These are phyloP conservation scores for Leptarthrus brevirostris DNA, from an alignment of 2,888 invertebrate species.

Conservation along the genomic window DNA sequence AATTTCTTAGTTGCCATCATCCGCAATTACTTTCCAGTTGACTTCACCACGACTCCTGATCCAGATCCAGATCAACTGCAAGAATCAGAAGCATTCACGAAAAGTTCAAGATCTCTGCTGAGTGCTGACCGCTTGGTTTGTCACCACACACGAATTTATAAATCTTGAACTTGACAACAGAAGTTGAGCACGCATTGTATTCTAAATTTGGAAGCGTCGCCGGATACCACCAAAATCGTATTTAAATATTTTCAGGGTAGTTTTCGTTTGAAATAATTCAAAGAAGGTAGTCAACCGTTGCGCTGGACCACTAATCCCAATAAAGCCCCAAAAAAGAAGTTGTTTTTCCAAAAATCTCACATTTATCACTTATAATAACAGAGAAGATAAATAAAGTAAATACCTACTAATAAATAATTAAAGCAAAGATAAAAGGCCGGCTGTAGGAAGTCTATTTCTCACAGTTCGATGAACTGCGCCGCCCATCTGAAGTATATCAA, in stretches of 20 bases:
- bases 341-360: constrained; percentile 29
- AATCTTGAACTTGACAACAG: constrained; percentile 40
- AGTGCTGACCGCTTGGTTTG: background rate
- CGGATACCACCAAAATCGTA: constrained; percentile 17
- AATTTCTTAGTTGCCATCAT: constrained; percentile 25
- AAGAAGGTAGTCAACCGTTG: too few relatives aligned
- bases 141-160: background rate
- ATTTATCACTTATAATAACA: constrained; percentile 33
- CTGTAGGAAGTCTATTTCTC: constrained; percentile 11
- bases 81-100: background rate
- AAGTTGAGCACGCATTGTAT: background rate
- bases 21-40: constrained; percentile 37
- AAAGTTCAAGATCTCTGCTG: background rate
- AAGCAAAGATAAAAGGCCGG: background rate
- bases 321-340: too few relatives aligned
- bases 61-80: background rate
- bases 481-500: constrained; percentile 26
- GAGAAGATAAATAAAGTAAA: constrained; percentile 14
- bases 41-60: constrained; percentile 16
- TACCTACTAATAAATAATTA: constrained; percentile 39
- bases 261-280: too few relatives aligned
- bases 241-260: constrained; percentile 5
- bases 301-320: too few relatives aligned
- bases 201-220: constrained; percentile 28
- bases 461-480: constrained; percentile 47